Conservation (phyloP, 2,113 vertebrate species). For the Sminthopsis crassicaudata region DNA sequence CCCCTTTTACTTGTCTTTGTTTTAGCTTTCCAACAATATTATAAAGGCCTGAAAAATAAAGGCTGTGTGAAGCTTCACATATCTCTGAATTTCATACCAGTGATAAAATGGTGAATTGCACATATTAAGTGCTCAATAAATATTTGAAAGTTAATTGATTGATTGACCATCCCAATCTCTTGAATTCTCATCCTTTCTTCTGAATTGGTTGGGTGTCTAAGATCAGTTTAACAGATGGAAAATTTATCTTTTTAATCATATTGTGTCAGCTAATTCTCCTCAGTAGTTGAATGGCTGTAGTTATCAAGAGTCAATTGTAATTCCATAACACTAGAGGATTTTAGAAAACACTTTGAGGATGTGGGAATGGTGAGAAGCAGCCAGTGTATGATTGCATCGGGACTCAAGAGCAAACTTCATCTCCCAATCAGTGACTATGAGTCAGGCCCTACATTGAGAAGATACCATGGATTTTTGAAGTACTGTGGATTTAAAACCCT, state of each 20-base stretch:
- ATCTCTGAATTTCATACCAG: neutral
- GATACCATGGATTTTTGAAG: constrained; percentile 76
- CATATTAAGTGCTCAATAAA: neutral
- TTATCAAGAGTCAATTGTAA: constrained; percentile 78
- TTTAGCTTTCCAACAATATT: neutral
- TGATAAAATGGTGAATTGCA: neutral
- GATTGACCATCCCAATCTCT: fast-evolving
- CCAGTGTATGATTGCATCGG: constrained; percentile 81
- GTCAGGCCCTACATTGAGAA: constrained; percentile 70
- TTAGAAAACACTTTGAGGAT: constrained; percentile 78
- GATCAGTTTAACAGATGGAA: neutral
- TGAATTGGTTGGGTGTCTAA: neutral
- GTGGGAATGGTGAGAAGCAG: constrained; percentile 74
- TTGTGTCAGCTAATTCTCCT: constrained; percentile 30
- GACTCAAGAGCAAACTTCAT: constrained; percentile 76
- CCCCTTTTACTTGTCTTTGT: neutral
- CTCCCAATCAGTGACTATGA: constrained; percentile 66
- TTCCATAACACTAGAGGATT: constrained; percentile 68
- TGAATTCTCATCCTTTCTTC: neutral
- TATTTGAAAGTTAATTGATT: neutral
- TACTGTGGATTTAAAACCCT: constrained; percentile 71
- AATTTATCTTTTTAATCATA: neutral
- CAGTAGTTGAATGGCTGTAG: constrained; percentile 61
- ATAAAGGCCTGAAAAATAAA: neutral
- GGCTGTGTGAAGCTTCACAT: neutral